phyloP scores from a whole-genome alignment of 2,797 vertebrate species.

The Lagothrix lagotricha region DNA sequence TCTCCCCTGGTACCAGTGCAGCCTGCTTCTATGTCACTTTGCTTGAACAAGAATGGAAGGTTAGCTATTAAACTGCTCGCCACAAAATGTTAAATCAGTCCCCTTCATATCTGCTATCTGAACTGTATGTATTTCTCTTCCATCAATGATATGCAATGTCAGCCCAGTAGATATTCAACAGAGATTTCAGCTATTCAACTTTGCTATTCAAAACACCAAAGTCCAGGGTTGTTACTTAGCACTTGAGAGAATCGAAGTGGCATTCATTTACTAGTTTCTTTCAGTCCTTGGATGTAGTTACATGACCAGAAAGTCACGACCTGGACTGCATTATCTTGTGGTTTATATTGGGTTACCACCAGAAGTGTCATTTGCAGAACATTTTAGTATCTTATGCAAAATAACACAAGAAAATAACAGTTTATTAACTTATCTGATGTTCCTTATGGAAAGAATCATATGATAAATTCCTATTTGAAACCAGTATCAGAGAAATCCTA shows the following conservation, averaged over 20 bases:
- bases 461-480: constrained; percentile 37
- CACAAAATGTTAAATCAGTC: background rate
- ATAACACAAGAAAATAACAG: background rate
- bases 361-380: constrained; percentile 13
- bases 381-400: background rate
- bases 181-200: background rate
- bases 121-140: background rate
- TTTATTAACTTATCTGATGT: constrained; percentile 3
- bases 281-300: background rate
- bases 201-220: background rate
- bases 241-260: background rate
- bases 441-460: background rate
- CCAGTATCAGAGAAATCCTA: background rate
- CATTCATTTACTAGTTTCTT: background rate
- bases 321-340: background rate
- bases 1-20: background rate
- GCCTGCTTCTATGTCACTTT: background rate
- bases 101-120: background rate
- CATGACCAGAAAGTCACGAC: background rate
- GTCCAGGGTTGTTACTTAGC: background rate
- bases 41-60: background rate
- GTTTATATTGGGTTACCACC: background rate
- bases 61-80: background rate
- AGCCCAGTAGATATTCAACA: background rate
- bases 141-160: background rate